Base-by-base conservation (phyloP, 92 coral and sea anemone genomes). In the Paramuricea clavata region DNA sequence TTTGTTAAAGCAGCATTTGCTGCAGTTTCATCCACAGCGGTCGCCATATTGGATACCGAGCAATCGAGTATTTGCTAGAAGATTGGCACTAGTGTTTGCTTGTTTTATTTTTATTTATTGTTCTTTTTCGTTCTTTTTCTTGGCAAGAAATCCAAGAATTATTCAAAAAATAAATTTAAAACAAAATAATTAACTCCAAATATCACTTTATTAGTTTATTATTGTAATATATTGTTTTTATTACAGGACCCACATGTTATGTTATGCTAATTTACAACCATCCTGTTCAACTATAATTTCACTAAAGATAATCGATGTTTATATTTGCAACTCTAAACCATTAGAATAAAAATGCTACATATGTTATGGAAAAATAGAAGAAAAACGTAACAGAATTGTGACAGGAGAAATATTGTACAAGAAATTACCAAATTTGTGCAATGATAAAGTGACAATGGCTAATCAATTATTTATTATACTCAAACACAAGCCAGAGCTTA, bases 1-100 rank as follows among this genome's bases (percentile, higher is more conserved):
- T 97, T 95, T 6, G 93, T 94, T 13, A 93, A 81, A 16, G 97
- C 81, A 27, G 81, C 33, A 49, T 31, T 60, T 1, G 79, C 79
- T 6, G 79, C 56, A 73, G 9, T 27, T 30, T 76, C 82, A 11
- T 49, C 67, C 21, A 60, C 68, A 25, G 82, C 82, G 82, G 82
- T 36, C 82, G 82, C 82, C 82, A 76, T 76, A 26, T 76, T 76
- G 64, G 23, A 76, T 50, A 19, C 35, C 60, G 60, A 28, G 60
- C 6, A 30, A 16, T 25, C 2, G 80, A 2, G 34, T n/a, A n/a
- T n/a, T n/a, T n/a, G n/a, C n/a, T n/a, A n/a, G 80, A 42, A 39
- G 43, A 76, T 41, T 76, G 82, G 82, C 15, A 52, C 72, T 65
- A 65, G 72, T 13, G 41, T 56, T 5, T n/a, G n/a, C n/a, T n/a